Base-by-base conservation (phyloP, 2,888 invertebrate genomes). In the Acrobasis suavella region DNA sequence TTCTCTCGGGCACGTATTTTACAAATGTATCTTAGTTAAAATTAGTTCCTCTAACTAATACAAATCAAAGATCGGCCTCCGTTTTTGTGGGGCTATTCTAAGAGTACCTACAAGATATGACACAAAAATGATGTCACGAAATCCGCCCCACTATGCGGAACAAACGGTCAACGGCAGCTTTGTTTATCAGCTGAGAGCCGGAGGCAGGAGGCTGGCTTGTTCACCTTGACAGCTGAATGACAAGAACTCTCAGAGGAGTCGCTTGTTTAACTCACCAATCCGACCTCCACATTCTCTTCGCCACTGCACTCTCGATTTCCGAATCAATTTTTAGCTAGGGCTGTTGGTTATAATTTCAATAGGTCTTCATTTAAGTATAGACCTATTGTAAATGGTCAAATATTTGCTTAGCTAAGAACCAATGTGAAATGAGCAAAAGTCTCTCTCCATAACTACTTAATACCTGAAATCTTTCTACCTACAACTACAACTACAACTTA, bases 81-180 rank as follows among this genome's bases (percentile, higher is more conserved):
- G 46, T 14, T 46, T 46, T 14, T 14, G 6, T 14, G n/a, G n/a
- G 6, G 46, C 14, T 46, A 14, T 6, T 42, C 42, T 3, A 46
- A n/a, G n/a, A 14, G 6, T 8, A 14, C 14, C 10, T 52, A 56
- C 12, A 46, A 22, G 56, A 22, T 22, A 56, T 32, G 32, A 32
- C 56, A 56, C 56, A 56, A 22, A 42, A 39, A 56, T 56, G 56
- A 56, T 42, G 56, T 56, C 56, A 56, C 56, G 52, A 46, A 56
- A 42, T 56, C 10, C 39, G 42, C 42, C 42, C 8, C 39, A 56
- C 55, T 22, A 56, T 56, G 56, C 56, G 56, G 56, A 56, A 56
- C 14, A 56, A 10, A 22, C 56, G 56, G 56, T 56, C 56, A 56
- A 56, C 42, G 17, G 10, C 56, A 22, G 16, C 42, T 42, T 42